Conservation (phyloP, 2,797 vertebrate genomes). For the Apogon talboti region DNA sequence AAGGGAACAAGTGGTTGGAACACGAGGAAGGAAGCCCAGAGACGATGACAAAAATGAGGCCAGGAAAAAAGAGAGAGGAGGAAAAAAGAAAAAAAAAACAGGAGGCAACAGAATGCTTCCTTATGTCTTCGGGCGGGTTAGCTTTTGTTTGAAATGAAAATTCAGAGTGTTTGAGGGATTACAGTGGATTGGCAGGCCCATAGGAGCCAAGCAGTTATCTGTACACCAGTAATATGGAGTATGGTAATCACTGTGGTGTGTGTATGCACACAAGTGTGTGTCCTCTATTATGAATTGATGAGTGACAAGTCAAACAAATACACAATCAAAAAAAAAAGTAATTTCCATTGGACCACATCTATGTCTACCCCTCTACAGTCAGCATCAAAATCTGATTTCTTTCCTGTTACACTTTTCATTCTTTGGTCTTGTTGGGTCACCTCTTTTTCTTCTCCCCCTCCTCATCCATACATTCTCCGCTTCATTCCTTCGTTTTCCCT, state of each 20-base stretch:
- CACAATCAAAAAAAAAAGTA: constrained; percentile 23
- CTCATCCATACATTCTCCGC: constrained; percentile 24
- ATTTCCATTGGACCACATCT: constrained; percentile 27
- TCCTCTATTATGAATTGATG: constrained; percentile 52
- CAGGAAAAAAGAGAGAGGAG: background rate
- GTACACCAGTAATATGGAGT: constrained; percentile 78
- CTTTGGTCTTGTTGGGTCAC: constrained; percentile 26
- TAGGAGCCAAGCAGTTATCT: constrained; percentile 80
- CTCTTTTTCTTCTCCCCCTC: background rate
- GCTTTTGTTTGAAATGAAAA: constrained; percentile 88
- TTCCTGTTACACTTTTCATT: constrained; percentile 21
- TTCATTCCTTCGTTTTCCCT: constrained; percentile 28
- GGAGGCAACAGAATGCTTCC: constrained; percentile 69
- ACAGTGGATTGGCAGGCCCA: constrained; percentile 84
- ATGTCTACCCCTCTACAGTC: constrained; percentile 28
- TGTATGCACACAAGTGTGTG: constrained; percentile 35
- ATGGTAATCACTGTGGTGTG: constrained; percentile 74
- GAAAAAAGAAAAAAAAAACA: constrained; percentile 10
- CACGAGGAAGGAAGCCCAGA: constrained; percentile 50
- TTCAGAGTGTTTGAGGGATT: constrained; percentile 86
- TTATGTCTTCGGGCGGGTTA: constrained; percentile 80
- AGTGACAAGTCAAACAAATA: constrained; percentile 65
- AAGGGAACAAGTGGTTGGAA: constrained; percentile 76
- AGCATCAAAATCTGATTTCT: constrained; percentile 21
- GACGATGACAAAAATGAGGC: constrained; percentile 42